Base-by-base conservation (phyloP, 2,888 invertebrate species). In the Ephialtes manifestator region DNA sequence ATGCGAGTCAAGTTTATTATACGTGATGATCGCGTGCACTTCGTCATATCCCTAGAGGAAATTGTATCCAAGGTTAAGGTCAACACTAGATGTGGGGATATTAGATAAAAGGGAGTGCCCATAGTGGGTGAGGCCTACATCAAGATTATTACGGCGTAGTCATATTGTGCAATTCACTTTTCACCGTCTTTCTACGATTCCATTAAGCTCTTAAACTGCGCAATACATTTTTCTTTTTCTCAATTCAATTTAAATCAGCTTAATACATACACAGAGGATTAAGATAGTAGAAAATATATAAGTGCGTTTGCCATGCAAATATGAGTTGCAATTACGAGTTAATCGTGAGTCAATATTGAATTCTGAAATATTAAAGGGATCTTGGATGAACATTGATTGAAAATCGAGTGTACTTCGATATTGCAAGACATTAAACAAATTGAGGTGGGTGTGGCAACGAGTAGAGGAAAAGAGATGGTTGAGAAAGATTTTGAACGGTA, bases 11-110 rank as follows among this genome's bases (percentile, higher is more conserved):
- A 77, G 67, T 77, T 71, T 76, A 67, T 84, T 67, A 68, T 53
- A 65, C 72, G 67, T 53, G 63, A 84, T 46, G 70, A 84, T 81
- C 76, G 81, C 72, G 81, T 84, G 80, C 35, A 77, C 60, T 71
- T 81, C 72, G 76, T 84, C 67, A 77, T 55, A 53, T 55, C 28
- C 60, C 46, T 28, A 31, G 10, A 39, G 77, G 48, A 81, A 81
- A 71, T 28, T 31, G 67, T 43, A 18, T 65, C 18, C 67, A 67
- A 76, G 84, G 84, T 81, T 68, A 72, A 81, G 84, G 84, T 81
- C 81, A 39, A 72, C 51, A 15, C 46, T 43, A 35, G 43, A 84
- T 43, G 72, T 72, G 80, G 35, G 55, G 18, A 60, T 53, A 75
- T 43, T 51, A 60, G 51, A 60, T 67, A 74, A 60, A 53, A 55